Base-by-base conservation (phyloP, 2,888 invertebrate species). In the Cabera pusaria region DNA sequence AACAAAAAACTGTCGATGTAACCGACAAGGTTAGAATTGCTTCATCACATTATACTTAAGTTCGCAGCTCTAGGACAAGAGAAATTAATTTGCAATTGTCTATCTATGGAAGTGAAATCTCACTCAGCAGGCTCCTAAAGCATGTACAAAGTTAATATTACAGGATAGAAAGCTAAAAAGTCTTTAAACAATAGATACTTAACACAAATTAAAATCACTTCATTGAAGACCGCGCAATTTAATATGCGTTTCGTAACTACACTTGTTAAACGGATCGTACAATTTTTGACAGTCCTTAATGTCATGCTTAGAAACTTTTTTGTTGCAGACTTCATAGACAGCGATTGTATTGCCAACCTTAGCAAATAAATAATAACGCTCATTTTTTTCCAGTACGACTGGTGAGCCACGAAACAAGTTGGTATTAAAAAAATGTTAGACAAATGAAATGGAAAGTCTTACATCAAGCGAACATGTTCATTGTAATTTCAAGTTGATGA, bases 401-500 rank as follows among this genome's bases (percentile, higher is more conserved):
- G n/a, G n/a, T n/a, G n/a, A 1, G 9, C 34, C 29, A 10, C 22
- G 20, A 28, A 38, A 14, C 29, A 57, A 37, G 28, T 44, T 57
- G 42, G 59, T 52, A 35, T 35, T 44, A 52, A 44, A 32, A 56
- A 56, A 56, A 62, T 59, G 52, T 59, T 64, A 64, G 52, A 70
- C 70, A 69, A 75, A 69, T 43, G 66, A 77, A 75, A 76, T 65
- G 61, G 74, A 78, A 78, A 78, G 77, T 67, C 41, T 44, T 43
- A 66, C 63, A 62, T 56, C 46, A 48, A 37, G 46, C 38, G 44
- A 38, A 35, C 38, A 53, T 60, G 50, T 57, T 66, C 64, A 68
- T 71, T 69, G 62, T 62, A 64, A 55, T 65, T 67, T 69, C 64
- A 40, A 21, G 4, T 48, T 25, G 47, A 49, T 40, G 43, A 56